Evolutionary conservation across 2,888 invertebrate species (phyloP).

Genomic region (Ypsolopha sequella): DNA sequence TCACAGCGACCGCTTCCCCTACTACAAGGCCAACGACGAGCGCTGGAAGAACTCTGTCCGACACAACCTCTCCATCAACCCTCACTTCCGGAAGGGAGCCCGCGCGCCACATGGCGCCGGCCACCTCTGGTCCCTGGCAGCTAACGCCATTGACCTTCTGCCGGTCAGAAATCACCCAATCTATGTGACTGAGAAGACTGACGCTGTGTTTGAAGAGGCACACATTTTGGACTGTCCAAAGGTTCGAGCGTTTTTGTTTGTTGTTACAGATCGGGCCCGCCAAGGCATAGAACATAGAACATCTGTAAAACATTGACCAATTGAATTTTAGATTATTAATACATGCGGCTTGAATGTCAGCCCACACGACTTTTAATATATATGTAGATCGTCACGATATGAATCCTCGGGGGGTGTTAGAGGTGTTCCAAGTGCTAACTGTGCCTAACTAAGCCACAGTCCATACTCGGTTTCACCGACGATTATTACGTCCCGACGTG

Average conservation of each 20-base stretch:
- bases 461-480: no score
- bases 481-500: no score
- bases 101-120: conserved; percentile 91
- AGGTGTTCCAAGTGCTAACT: no score
- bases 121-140: conserved; percentile 90
- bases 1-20: conserved; percentile 86
- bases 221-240: conserved; percentile 1
- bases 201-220: neutral
- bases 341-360: no score
- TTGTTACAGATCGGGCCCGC: no score
- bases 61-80: conserved; percentile 92
- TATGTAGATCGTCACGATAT: no score
- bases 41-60: conserved; percentile 94
- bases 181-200: conserved; percentile 6
- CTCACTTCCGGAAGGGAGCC: conserved; percentile 88
- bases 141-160: conserved; percentile 57
- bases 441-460: no score
- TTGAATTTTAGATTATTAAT: no score
- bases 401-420: no score
- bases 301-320: no score
- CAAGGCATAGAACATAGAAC: no score
- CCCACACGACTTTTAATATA: no score
- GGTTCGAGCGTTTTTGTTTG: neutral
- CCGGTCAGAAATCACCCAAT: conserved; percentile 32
- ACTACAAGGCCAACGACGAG: conserved; percentile 90